Evolutionary conservation across 2,797 vertebrate species (phyloP).

Genomic region (Mus spretus): DNA sequence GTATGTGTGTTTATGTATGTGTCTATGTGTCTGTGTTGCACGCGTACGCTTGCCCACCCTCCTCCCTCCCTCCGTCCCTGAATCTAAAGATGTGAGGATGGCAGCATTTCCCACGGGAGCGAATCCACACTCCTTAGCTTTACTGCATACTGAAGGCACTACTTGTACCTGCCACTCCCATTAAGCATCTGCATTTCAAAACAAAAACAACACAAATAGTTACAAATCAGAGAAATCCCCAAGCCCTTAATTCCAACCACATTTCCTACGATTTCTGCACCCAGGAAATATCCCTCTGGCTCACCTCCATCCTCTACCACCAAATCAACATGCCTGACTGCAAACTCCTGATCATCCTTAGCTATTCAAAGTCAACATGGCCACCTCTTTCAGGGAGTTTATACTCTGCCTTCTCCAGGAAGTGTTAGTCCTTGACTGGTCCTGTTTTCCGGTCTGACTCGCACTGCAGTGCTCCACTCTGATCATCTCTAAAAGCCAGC

Average conservation of each 20-base stretch:
- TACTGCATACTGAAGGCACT: not conserved
- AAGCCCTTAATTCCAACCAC: not conserved
- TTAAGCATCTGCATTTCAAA: not conserved
- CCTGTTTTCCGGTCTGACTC: not conserved
- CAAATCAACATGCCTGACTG: not conserved
- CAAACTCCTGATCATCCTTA: not conserved
- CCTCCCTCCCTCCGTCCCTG: not conserved
- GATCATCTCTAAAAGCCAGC: not conserved
- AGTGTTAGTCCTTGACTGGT: not conserved
- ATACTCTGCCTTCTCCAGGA: not conserved
- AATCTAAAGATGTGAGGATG: not conserved
- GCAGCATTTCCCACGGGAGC: not conserved
- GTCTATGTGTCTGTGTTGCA: no score
- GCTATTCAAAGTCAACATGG: not conserved
- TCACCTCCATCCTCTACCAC: not conserved
- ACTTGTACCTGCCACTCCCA: not conserved
- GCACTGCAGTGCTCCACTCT: not conserved
- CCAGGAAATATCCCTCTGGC: not conserved
- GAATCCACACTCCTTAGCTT: slow-evolving; percentile 1
- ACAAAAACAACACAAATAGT: not conserved
- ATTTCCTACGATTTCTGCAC: not conserved
- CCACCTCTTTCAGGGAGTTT: not conserved
- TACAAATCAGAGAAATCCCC: not conserved
- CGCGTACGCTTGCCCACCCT: no score
- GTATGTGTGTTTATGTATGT: no score